Percentiles rank a stretch among this genome's conserved stretches.
phyloP scores from a whole-genome alignment of 1,140 invertebrate species.

The Latrodectus geometricus region DNA sequence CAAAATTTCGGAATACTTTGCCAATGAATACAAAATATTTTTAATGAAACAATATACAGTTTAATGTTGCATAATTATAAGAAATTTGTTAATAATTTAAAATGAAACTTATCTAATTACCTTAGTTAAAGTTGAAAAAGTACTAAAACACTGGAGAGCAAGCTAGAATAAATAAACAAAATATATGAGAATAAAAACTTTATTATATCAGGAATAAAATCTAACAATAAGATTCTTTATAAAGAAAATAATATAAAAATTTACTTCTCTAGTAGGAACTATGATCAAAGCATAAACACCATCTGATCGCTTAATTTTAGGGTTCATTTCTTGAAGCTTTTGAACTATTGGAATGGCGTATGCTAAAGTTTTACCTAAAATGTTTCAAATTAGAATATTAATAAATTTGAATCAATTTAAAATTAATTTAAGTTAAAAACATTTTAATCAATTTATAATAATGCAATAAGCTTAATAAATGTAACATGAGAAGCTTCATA shows the following conservation, averaged over 20 bases:
- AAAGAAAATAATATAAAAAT: not conserved
- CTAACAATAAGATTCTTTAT: not conserved
- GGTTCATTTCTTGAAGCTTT: slow-evolving; percentile 74
- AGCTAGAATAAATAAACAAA: slow-evolving; percentile 70
- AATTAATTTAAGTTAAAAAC: no score
- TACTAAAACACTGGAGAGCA: slow-evolving; percentile 88
- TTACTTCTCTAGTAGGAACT: slow-evolving; percentile 85
- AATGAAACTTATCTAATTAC: slow-evolving; percentile 71
- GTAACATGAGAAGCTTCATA: no score
- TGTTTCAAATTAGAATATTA: not conserved
- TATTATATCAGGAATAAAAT: no score
- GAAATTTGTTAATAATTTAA: not conserved
- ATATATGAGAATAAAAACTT: not conserved
- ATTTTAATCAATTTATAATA: no score
- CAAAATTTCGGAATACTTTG: no score
- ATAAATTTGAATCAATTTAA: no score
- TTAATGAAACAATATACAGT: not conserved
- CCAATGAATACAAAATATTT: not conserved
- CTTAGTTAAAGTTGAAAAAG: slow-evolving; percentile 85
- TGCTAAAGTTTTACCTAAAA: slow-evolving; percentile 89
- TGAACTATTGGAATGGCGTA: slow-evolving; percentile 84
- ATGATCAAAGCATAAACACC: slow-evolving; percentile 85
- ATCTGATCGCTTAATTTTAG: slow-evolving; percentile 81
- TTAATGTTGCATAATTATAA: not conserved
- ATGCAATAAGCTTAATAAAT: no score